These are phyloP conservation scores for Epinephelus cyanopodus DNA, from an alignment of 2,113 vertebrate species.

Conservation along the genomic window DNA sequence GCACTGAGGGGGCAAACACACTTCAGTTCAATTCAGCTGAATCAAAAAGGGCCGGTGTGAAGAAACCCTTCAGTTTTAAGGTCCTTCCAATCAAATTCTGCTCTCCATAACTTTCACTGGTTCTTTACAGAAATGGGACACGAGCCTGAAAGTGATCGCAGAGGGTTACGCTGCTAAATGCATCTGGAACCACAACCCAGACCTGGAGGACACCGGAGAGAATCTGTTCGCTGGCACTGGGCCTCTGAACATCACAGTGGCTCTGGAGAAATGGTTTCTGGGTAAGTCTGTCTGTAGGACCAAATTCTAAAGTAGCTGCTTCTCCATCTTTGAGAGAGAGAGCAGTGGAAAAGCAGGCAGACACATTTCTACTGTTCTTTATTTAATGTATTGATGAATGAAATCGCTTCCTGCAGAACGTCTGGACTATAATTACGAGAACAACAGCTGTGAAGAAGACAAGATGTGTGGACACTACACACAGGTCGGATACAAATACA, in stretches of 20 bases:
- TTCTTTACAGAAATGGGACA: slow-evolving; percentile 79
- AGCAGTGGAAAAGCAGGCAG: background rate
- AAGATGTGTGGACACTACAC: slow-evolving; percentile 85
- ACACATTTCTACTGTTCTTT: too few species aligned
- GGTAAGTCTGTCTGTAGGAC: slow-evolving; percentile 46
- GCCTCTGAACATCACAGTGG: slow-evolving; percentile 44
- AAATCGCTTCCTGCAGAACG: slow-evolving; percentile 48
- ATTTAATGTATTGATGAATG: background rate
- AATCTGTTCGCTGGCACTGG: slow-evolving; percentile 73
- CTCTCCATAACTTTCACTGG: rapidly evolving
- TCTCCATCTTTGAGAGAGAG: background rate
- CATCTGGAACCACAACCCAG: slow-evolving; percentile 82
- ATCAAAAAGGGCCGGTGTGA: too few species aligned
- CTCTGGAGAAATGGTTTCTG: slow-evolving; percentile 80
- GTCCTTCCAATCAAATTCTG: too few species aligned
- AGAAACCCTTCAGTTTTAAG: too few species aligned
- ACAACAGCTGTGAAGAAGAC: slow-evolving; percentile 77
- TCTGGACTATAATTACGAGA: slow-evolving; percentile 71
- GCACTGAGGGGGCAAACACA: too few species aligned
- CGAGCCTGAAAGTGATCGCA: slow-evolving; percentile 62
- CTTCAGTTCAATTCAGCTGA: too few species aligned
- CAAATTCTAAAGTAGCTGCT: background rate
- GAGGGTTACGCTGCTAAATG: slow-evolving; percentile 77
- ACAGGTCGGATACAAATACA: slow-evolving; percentile 73
- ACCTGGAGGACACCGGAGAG: slow-evolving; percentile 73